phyloP scores from a whole-genome alignment of 2,113 vertebrate species.

The Arenaria interpres region DNA sequence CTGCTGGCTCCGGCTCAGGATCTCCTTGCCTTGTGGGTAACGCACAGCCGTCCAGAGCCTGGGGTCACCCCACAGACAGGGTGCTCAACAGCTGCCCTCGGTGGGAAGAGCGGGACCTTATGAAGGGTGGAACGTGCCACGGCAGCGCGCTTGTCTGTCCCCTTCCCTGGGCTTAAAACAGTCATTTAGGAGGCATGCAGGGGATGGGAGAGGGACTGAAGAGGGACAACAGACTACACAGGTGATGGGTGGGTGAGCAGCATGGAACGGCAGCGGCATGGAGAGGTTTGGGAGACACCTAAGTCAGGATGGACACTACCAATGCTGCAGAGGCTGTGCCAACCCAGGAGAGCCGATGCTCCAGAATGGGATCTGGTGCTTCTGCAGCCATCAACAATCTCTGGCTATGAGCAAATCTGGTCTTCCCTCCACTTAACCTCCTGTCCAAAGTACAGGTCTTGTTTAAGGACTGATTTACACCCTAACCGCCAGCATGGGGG shows the following conservation, averaged over 20 bases:
- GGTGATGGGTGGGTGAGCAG: background rate
- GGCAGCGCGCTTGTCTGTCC: fast-evolving
- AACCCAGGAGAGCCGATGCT: background rate
- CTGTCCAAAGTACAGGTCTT: background rate
- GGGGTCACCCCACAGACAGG: background rate
- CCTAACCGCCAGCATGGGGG: background rate
- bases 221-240: background rate
- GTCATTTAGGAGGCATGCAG: background rate
- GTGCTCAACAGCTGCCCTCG: fast-evolving
- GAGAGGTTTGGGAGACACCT: background rate
- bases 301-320: fast-evolving
- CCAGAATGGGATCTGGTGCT: background rate
- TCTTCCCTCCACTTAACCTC: background rate
- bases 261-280: fast-evolving
- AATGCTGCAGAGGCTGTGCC: background rate
- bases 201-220: background rate
- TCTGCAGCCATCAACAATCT: background rate
- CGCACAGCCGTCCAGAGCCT: background rate
- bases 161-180: background rate
- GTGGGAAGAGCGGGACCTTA: background rate
- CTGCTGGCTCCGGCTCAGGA: background rate
- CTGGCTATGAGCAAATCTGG: background rate
- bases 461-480: background rate
- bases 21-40: background rate
- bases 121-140: fast-evolving